Evolutionary conservation across 2,113 vertebrate genomes (phyloP).

Genomic region (Pelmatolapia mariae): DNA sequence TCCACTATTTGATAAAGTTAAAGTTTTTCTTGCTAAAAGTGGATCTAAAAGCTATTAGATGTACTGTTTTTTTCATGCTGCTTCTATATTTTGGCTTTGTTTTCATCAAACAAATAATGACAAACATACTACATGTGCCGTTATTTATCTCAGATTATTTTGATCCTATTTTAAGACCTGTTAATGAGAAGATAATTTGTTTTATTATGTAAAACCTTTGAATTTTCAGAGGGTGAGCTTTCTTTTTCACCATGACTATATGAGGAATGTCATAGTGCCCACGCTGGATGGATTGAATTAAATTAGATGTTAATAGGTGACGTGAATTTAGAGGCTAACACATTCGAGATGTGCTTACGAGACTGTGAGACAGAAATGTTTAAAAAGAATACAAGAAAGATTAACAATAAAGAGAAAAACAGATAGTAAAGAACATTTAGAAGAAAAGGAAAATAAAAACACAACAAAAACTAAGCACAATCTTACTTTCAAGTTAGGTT

Average conservation of each 20-base stretch:
- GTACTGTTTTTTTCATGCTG: not conserved
- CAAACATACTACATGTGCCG: not conserved
- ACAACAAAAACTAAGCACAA: not conserved
- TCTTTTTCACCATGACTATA: not conserved
- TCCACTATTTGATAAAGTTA: not conserved
- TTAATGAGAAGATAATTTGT: not conserved
- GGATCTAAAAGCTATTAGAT: not conserved
- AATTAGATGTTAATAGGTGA: not conserved
- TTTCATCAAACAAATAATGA: not conserved
- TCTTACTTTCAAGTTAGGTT: not conserved
- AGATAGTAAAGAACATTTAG: not conserved
- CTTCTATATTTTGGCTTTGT: not conserved
- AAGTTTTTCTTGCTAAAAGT: not conserved
- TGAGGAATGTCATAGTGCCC: not conserved
- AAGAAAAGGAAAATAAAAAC: not conserved
- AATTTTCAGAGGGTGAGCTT: not conserved
- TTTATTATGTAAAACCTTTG: not conserved
- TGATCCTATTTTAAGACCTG: not conserved
- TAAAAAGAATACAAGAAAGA: not conserved
- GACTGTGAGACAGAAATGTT: not conserved
- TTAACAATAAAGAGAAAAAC: not conserved
- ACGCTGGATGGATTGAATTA: not conserved
- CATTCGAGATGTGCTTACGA: not conserved
- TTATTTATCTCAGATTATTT: not conserved
- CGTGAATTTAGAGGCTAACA: not conserved